A percentile compares a stretch with the other conserved stretches of the same genome.
These are phyloP conservation scores for Oreochromis aureus DNA, from an alignment of 2,113 vertebrate genomes.

Conservation along the genomic window DNA sequence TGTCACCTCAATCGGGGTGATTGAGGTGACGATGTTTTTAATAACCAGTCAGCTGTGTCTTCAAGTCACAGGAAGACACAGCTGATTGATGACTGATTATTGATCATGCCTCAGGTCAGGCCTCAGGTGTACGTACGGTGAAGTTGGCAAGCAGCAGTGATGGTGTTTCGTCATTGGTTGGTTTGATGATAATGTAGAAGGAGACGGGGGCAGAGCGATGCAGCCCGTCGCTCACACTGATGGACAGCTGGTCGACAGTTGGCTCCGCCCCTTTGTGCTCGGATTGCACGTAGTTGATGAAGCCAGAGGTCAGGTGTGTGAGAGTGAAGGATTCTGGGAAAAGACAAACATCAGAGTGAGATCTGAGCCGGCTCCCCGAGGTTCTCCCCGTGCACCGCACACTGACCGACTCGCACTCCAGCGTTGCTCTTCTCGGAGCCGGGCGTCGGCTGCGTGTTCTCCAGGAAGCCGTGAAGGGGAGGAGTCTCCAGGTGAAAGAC, in stretches of 20 bases:
- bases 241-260: conserved; percentile 47
- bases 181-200: conserved; percentile 72
- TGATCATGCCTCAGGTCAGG: not conserved
- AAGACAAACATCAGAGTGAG: not conserved
- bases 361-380: not conserved
- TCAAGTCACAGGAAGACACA: not conserved
- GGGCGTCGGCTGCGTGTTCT: conserved; percentile 67
- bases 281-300: conserved; percentile 65
- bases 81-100: not conserved
- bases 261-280: conserved; percentile 56
- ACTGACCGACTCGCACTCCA: conserved; percentile 61
- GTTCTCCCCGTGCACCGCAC: not conserved
- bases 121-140: conserved; percentile 35
- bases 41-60: not conserved
- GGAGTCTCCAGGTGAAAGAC: conserved; percentile 68
- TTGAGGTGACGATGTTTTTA: not conserved
- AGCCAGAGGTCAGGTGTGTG: conserved; percentile 59
- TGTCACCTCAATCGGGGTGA: not conserved
- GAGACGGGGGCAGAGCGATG: conserved; percentile 61
- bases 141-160: conserved; percentile 64
- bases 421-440: conserved; percentile 71
- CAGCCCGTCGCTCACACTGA: conserved; percentile 68
- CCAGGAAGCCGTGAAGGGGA: conserved; percentile 64
- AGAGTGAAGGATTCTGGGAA: conserved; percentile 69
- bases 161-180: conserved; percentile 67